Conservation (phyloP, 2,888 invertebrate genomes). For the Hyalella azteca region DNA sequence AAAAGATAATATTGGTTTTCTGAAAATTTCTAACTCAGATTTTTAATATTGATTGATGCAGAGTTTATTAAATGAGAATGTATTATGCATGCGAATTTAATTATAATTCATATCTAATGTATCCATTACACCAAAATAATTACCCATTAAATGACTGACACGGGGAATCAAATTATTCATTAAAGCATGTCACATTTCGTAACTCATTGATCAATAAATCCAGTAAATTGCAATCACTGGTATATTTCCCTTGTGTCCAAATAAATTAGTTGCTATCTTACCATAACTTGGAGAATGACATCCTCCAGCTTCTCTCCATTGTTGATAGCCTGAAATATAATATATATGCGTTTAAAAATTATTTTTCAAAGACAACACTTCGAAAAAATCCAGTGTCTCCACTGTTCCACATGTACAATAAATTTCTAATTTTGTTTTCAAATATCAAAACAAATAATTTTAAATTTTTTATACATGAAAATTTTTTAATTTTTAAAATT, state of each 20-base stretch:
- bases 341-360: no score
- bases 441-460: no score
- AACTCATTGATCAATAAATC: background rate
- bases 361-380: no score
- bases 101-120: background rate
- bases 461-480: background rate
- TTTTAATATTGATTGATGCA: no score
- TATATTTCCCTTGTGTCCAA: no score
- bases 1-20: background rate
- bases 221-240: background rate
- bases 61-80: background rate
- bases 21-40: background rate
- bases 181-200: background rate
- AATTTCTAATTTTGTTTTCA: background rate
- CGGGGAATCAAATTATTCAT: background rate
- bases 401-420: no score
- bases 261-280: background rate
- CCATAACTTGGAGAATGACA: slow-evolving; percentile 16
- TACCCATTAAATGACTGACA: no score
- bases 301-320: background rate
- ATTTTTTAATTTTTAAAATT: background rate
- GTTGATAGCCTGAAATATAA: slow-evolving; percentile 1
- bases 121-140: no score
- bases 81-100: background rate
- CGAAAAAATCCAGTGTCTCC: background rate